Evolutionary conservation across 2,888 invertebrate genomes (phyloP).

Genomic region (Cephus spinipes): DNA sequence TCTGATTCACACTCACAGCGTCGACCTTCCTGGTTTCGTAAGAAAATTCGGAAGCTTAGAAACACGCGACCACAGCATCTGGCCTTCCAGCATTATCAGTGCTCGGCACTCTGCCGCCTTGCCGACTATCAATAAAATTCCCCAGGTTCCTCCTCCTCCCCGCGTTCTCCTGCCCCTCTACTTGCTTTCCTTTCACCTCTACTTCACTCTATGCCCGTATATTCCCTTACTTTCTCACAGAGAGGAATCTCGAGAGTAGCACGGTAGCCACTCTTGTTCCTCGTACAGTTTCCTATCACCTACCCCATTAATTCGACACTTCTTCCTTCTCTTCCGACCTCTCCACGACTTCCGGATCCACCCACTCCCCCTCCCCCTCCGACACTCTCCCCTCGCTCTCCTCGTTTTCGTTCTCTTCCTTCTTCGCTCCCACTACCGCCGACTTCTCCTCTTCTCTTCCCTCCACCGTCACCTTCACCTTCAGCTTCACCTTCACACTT

Average conservation of each 20-base stretch:
- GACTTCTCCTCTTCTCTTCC: not conserved
- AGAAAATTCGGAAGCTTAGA: not conserved
- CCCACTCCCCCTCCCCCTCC: conserved; percentile 1
- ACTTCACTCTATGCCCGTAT: not conserved
- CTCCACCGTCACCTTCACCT: not conserved
- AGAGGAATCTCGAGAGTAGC: no score
- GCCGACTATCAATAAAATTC: not conserved
- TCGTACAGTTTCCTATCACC: not conserved
- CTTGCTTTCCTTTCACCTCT: not conserved
- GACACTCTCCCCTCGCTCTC: not conserved
- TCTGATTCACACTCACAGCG: not conserved
- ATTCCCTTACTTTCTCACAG: not conserved
- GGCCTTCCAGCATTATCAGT: not conserved
- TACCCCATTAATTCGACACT: not conserved
- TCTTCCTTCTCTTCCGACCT: not conserved
- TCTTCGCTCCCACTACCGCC: not conserved
- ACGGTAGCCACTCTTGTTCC: not conserved
- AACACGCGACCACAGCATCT: not conserved
- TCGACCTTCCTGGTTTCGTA: not conserved
- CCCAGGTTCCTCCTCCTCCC: not conserved
- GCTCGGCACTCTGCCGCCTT: not conserved
- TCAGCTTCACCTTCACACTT: not conserved
- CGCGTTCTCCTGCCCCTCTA: not conserved
- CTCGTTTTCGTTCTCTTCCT: conserved; percentile 2
- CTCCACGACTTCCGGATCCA: not conserved